Conservation (phyloP, 2,888 invertebrate genomes). For the Eilema sororculum region DNA sequence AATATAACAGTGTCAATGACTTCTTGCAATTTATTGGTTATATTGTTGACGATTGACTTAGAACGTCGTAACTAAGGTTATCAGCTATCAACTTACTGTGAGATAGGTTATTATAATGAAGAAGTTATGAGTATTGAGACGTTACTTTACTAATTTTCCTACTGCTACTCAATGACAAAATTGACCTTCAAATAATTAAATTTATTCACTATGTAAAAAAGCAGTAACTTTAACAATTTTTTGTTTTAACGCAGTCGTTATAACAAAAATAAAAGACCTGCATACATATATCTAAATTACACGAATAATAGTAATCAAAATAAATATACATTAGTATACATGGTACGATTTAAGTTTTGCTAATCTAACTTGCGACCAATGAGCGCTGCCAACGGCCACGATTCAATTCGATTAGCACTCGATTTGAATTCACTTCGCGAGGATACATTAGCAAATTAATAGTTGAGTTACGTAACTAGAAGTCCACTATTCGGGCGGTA, state of each 20-base stretch:
- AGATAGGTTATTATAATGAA: constrained; percentile 57
- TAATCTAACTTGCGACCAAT: constrained; percentile 53
- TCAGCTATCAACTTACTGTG: constrained; percentile 59
- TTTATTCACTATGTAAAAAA: not conserved
- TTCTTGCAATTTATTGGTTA: constrained; percentile 76
- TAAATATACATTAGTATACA: constrained; percentile 49
- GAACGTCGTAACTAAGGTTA: constrained; percentile 58
- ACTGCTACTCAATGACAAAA: not conserved
- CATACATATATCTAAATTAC: constrained; percentile 25
- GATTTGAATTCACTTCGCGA: constrained; percentile 63
- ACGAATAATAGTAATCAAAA: constrained; percentile 44
- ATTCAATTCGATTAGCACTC: constrained; percentile 57
- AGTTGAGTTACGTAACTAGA: constrained; percentile 74
- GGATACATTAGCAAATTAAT: constrained; percentile 74
- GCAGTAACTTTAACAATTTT: not conserved
- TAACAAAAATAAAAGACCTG: not conserved
- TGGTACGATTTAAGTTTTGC: constrained; percentile 49
- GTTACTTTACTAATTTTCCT: not conserved
- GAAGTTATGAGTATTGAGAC: constrained; percentile 25
- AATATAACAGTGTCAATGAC: constrained; percentile 81
- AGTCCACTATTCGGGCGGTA: constrained; percentile 71
- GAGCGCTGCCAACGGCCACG: constrained; percentile 50
- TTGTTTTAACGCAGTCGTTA: not conserved
- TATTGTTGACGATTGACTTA: constrained; percentile 63
- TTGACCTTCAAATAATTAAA: not conserved